Conservation (phyloP, 2,113 vertebrate species). For the Sceloporus tristichus region DNA sequence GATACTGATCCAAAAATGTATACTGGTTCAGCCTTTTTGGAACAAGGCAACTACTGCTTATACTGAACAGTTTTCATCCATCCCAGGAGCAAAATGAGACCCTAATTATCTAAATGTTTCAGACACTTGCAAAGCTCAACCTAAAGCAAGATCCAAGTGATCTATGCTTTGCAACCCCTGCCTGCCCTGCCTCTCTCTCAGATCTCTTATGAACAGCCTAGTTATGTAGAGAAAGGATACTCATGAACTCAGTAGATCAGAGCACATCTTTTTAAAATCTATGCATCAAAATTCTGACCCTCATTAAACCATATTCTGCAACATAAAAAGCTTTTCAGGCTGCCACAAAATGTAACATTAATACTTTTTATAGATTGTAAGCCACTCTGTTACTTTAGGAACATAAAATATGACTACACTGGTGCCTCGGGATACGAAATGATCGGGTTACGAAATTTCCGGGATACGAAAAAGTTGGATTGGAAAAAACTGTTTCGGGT, state of each 20-base stretch:
- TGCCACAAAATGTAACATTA: not conserved
- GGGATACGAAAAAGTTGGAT: too few species aligned
- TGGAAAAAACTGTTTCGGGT: too few species aligned
- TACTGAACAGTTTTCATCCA: not conserved
- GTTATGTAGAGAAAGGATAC: not conserved
- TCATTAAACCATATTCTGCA: not conserved
- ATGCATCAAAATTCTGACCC: not conserved
- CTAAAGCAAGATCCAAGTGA: not conserved
- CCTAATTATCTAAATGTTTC: not conserved
- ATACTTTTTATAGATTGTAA: too few species aligned
- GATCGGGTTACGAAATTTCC: too few species aligned
- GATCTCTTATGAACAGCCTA: not conserved
- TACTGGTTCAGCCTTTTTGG: not conserved
- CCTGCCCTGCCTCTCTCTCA: not conserved
- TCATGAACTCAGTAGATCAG: not conserved
- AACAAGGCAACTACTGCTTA: not conserved
- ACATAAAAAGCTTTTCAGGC: not conserved
- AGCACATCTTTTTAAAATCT: not conserved
- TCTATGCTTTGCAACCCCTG: not conserved
- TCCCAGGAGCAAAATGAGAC: not conserved
- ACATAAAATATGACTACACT: too few species aligned
- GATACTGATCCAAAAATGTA: not conserved
- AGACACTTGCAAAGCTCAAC: not conserved
- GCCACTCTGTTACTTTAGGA: too few species aligned
- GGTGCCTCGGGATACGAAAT: too few species aligned